Evolutionary conservation across 2,888 invertebrate species (phyloP).

Genomic region (Eilema griseolum): DNA sequence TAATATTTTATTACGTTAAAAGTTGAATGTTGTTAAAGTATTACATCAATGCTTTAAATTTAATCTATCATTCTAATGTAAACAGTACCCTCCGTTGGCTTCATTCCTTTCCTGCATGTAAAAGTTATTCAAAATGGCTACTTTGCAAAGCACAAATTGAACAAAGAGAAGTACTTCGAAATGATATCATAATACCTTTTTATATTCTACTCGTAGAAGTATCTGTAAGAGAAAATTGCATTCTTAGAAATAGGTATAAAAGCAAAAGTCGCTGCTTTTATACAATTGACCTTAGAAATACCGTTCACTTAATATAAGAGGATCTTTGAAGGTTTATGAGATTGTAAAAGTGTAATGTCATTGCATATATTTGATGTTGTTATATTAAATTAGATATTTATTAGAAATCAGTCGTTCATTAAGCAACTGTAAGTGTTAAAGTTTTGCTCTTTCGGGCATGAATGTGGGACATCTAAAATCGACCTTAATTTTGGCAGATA

Average conservation of each 20-base stretch:
- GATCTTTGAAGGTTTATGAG: not conserved
- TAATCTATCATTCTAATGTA: conserved; percentile 8
- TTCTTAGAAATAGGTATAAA: conserved; percentile 24
- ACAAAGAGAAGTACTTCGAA: conserved; percentile 16
- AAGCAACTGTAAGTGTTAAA: not conserved
- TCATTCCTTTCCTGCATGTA: not conserved
- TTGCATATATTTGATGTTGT: not conserved
- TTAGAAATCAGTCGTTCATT: not conserved
- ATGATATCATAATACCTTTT: conserved; percentile 20
- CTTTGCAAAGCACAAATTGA: conserved; percentile 11
- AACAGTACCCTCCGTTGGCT: not conserved
- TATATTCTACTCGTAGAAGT: conserved; percentile 26
- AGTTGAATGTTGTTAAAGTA: too few relatives aligned
- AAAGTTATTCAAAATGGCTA: conserved; percentile 15
- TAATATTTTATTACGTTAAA: too few relatives aligned
- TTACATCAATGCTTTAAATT: not conserved
- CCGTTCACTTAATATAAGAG: conserved; percentile 6
- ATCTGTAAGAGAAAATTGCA: conserved; percentile 28
- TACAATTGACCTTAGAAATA: conserved; percentile 6
- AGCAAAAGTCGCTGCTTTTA: not conserved
- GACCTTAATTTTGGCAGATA: not conserved
- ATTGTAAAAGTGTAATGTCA: not conserved
- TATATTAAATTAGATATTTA: not conserved
- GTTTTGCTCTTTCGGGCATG: not conserved
- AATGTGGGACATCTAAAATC: not conserved